These are phyloP conservation scores for Chaenocephalus aceratus DNA, from an alignment of 2,113 vertebrate genomes.

Conservation along the genomic window DNA sequence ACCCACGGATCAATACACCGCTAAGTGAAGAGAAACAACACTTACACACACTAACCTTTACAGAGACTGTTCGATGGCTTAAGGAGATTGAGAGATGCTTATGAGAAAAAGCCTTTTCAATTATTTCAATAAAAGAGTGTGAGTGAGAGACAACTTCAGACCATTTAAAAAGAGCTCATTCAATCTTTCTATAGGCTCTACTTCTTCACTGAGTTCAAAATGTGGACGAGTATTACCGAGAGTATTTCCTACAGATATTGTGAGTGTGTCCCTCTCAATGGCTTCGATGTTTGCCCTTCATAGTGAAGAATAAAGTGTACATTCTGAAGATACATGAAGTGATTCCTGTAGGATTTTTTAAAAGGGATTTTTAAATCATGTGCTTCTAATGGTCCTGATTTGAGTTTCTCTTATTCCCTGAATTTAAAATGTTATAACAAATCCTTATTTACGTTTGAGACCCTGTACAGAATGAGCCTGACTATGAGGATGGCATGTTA, in stretches of 20 bases:
- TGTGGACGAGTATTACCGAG: not conserved
- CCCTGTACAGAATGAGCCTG: not conserved
- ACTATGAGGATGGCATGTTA: conserved; percentile 39
- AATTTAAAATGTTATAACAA: conserved; percentile 2
- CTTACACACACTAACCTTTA: conserved; percentile 21
- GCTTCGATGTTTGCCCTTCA: not conserved
- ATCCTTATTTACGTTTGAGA: conserved; percentile 29
- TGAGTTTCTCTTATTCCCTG: conserved; percentile 5
- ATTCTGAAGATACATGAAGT: not conserved
- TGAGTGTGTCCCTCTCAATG: not conserved
- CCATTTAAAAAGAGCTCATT: not conserved
- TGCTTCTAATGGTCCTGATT: not conserved
- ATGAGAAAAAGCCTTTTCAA: not conserved
- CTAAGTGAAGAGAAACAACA: not conserved
- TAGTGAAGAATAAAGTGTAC: no score
- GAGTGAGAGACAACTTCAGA: not conserved
- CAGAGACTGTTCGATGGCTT: not conserved
- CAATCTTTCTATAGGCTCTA: not conserved
- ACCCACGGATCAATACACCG: conserved; percentile 28
- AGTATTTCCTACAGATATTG: not conserved
- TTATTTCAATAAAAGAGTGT: not conserved
- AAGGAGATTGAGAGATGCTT: not conserved
- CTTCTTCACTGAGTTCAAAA: not conserved
- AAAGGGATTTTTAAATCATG: not conserved
- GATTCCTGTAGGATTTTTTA: not conserved